Base-by-base conservation (phyloP, 2,888 invertebrate species). In the Esperia sulphurella region DNA sequence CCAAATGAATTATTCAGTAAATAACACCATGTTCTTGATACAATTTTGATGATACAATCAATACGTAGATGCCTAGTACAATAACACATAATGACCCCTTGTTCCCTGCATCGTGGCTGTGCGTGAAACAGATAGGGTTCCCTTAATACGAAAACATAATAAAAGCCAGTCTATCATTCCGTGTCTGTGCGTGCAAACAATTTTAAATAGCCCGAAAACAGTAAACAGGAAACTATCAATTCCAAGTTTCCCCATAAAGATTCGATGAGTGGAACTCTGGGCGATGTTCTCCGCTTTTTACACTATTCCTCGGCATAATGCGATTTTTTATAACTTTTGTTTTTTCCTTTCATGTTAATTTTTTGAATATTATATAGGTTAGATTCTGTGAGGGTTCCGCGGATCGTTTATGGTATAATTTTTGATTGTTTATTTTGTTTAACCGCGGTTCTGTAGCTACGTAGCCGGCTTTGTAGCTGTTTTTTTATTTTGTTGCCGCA, bases 401-500 rank as follows among this genome's bases (percentile, higher is more conserved):
- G 63, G 58, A 30, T 13, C 13, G 54, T 58, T 55, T 53, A 59
- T 63, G 61, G 59, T 54, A 63, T 69, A 68, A 63, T 59, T 72
- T 68, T 56, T 61, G 61, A 75, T 61, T 75, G 64, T 74, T 79
- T 65, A 67, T 74, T 77, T 21, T 75, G 63, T 74, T 72, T 67
- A 58, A 69, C 67, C 73, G 74, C 76, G 78, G 74, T 75, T 73
- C 68, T 75, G 71, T 65, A 65, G 78, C 72, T 70, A 68, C 72
- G 79, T 78, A 74, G 78, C 78, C 71, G 75, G 82, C 81, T 85
- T 86, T 87, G 81, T 86, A 87, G 87, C 80, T 74, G n/a, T n/a
- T 81, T 84, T 73, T 84, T 84, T 85, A 79, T 87, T 89, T 89
- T 90, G 80, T 89, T 87, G 83, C 83, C 80, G 79, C 90, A 91